Conservation (phyloP, 2,888 invertebrate species). For the Seira ritae region DNA sequence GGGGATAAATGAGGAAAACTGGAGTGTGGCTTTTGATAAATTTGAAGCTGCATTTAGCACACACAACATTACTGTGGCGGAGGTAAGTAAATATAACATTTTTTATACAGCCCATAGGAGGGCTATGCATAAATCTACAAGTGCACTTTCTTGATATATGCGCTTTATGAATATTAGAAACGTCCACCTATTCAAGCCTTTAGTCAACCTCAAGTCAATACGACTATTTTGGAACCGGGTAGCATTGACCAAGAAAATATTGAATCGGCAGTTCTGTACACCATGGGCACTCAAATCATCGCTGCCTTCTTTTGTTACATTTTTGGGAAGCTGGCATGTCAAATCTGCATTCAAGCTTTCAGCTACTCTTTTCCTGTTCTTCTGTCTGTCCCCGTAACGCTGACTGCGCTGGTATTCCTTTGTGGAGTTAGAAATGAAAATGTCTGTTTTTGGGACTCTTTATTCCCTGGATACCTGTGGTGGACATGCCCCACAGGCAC, state of each 20-base stretch:
- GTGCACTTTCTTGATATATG: too few species aligned
- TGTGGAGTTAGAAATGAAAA: slow-evolving; percentile 74
- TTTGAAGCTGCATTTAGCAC: slow-evolving; percentile 71
- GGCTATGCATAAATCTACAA: too few species aligned
- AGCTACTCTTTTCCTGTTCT: slow-evolving; percentile 77
- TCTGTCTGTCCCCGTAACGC: slow-evolving; percentile 75
- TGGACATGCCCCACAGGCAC: slow-evolving; percentile 76
- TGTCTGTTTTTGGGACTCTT: slow-evolving; percentile 73
- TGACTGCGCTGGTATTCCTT: slow-evolving; percentile 73
- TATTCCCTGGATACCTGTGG: slow-evolving; percentile 76
- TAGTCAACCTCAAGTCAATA: slow-evolving; percentile 9
- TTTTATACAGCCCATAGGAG: too few species aligned
- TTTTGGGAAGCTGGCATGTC: slow-evolving; percentile 76
- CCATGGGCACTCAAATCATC: slow-evolving; percentile 74
- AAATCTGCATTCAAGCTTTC: slow-evolving; percentile 77
- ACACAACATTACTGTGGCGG: slow-evolving; percentile 74
- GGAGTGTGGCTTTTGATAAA: slow-evolving; percentile 74
- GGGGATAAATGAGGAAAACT: slow-evolving; percentile 74
- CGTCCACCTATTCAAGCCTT: slow-evolving; percentile 22
- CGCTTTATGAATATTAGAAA: slow-evolving; percentile 46
- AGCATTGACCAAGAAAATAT: neutral
- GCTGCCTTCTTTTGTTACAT: slow-evolving; percentile 76
- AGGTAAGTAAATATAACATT: slow-evolving; percentile 61
- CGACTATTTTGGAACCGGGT: slow-evolving; percentile 16
- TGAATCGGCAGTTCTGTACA: slow-evolving; percentile 64